Evolutionary conservation across 2,888 invertebrate species (phyloP), one percentile per base, ranked within the genome.

Genomic region (Elysia crispata): DNA sequence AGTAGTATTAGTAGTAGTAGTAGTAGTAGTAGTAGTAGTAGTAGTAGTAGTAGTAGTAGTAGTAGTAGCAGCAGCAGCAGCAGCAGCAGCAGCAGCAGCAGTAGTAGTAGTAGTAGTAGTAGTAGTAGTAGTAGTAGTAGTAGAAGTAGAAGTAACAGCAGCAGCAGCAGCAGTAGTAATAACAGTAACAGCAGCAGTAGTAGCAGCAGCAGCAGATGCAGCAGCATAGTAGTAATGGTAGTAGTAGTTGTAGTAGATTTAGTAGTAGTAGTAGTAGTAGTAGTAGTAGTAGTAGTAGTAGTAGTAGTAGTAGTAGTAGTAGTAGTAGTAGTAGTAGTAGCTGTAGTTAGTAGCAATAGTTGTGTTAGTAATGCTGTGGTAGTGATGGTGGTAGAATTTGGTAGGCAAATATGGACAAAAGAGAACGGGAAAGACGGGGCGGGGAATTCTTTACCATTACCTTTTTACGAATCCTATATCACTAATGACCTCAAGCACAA

Each of bases 11-110:
- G 69, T 25, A 30, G 1, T 69, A 30, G 30, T 30, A 30, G 31
- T 69, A 69, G 69, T 69, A 69, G 69, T 69, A 69, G 69, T 69
- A 69, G 69, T 69, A 69, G 33, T 13, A 30, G 64, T 23, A 64
- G 33, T 69, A 28, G 15, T 69, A 69, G 33, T 30, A 69, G 33
- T 30, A 69, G 33, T 69, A 69, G 33, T 69, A 69, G 33, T 69
- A 33, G 33, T 30, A 69, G 33, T 69, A 69, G 33, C 30, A 33
- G 33, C n/a, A 69, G 33, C 30, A 33, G 33, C 30, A 69, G 33
- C 11, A 33, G 69, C 11, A 33, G 33, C 11, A 69, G 33, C 30
- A 33, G 33, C 30, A 69, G n/a, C 5, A 33, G 69, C 30, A 33
- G 33, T 69, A 69, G 33, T 69, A 33, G 33, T 69, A 69, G 33